phyloP scores from a whole-genome alignment of 2,113 vertebrate genomes.

The Varanus salvator region DNA sequence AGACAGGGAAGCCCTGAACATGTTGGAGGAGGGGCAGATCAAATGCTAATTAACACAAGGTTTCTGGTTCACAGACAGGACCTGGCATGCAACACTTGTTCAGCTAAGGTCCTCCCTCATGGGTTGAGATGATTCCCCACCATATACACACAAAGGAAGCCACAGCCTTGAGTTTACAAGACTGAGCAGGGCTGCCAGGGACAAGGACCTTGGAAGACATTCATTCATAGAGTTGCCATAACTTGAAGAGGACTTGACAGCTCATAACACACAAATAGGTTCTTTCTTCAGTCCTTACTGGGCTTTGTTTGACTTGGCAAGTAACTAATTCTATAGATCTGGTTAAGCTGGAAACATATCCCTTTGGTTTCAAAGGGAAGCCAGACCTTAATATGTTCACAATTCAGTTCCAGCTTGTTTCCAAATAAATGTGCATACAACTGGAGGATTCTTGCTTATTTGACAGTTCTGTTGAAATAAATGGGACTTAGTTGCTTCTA shows the following conservation, averaged over 20 bases:
- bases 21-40: background rate
- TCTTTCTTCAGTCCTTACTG: background rate
- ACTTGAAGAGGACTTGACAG: too few species aligned
- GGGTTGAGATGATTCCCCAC: background rate
- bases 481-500: too few species aligned
- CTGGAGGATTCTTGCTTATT: background rate
- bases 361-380: background rate
- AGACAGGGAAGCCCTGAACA: background rate
- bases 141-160: too few species aligned
- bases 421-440: background rate
- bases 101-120: background rate
- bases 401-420: background rate
- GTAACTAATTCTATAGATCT: background rate
- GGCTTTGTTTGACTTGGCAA: background rate
- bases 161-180: too few species aligned
- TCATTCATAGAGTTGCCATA: too few species aligned
- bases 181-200: too few species aligned
- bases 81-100: background rate
- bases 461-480: background rate
- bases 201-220: too few species aligned
- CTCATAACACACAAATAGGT: background rate
- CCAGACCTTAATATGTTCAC: background rate
- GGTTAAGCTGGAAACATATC: background rate
- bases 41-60: background rate
- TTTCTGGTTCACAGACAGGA: background rate